Conservation (phyloP, 2,888 invertebrate genomes). For the Caenorhabditis uteleia region DNA sequence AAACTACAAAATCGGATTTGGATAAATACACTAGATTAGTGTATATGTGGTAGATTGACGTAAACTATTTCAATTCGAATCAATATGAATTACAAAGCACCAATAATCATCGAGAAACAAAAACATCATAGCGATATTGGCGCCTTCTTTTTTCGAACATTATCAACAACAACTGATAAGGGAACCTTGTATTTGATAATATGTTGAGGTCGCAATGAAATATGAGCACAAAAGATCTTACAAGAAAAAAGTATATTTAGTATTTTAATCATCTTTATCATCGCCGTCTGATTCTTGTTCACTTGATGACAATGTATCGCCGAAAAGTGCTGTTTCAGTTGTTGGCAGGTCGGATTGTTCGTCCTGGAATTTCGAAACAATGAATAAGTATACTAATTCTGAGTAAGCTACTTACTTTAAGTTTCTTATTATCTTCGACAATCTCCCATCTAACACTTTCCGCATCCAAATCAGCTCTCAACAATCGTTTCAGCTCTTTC, state of each 20-base stretch:
- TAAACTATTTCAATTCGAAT: too few relatives aligned
- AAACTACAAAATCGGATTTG: too few relatives aligned
- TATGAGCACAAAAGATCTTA: neutral
- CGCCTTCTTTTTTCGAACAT: too few relatives aligned
- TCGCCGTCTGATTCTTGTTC: neutral
- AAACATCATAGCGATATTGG: too few relatives aligned
- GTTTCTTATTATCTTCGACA: conserved; percentile 44
- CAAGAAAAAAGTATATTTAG: neutral
- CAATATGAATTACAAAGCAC: too few relatives aligned
- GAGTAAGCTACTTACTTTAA: neutral
- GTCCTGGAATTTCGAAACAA: neutral
- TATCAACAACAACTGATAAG: too few relatives aligned
- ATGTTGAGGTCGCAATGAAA: too few relatives aligned
- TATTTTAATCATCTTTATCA: neutral
- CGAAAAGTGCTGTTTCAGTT: conserved; percentile 4
- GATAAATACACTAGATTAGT: too few relatives aligned
- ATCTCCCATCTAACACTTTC: conserved; percentile 62
- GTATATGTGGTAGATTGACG: too few relatives aligned
- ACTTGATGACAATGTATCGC: conserved; percentile 3
- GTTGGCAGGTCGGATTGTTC: neutral
- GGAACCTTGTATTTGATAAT: too few relatives aligned
- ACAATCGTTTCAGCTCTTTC: conserved; percentile 87
- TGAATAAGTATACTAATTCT: neutral
- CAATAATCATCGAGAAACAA: too few relatives aligned
- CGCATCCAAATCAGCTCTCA: conserved; percentile 72